Evolutionary conservation across 2,888 invertebrate species (phyloP).

Genomic region (Dysmachus trigonus): DNA sequence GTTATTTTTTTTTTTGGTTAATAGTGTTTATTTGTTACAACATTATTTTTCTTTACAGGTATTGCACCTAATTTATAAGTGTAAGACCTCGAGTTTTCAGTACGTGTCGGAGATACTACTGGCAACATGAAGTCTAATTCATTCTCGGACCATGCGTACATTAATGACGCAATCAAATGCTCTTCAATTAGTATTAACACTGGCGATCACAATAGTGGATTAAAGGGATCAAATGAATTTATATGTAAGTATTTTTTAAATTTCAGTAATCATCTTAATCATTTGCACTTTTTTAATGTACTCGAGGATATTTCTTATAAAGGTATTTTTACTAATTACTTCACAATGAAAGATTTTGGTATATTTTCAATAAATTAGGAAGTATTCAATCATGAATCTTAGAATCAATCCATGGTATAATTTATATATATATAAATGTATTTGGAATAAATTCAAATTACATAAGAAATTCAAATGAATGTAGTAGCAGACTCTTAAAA

Average conservation of each 20-base stretch:
- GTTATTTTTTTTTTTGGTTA: background rate
- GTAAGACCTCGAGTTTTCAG: background rate
- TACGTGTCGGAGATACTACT: background rate
- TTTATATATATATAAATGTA: too few relatives aligned
- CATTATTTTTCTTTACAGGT: background rate
- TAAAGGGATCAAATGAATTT: conserved; percentile 70
- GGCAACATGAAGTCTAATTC: conserved; percentile 21
- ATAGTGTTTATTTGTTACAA: background rate
- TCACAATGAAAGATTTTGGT: too few relatives aligned
- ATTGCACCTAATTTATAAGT: background rate
- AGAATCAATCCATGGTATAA: too few relatives aligned
- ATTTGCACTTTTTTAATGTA: background rate
- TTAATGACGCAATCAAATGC: conserved; percentile 62
- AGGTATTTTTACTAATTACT: too few relatives aligned
- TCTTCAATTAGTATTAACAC: conserved; percentile 61
- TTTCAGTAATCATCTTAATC: background rate
- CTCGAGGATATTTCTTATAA: background rate
- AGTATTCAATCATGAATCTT: too few relatives aligned
- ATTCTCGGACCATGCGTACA: conserved; percentile 59
- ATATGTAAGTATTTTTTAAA: conserved; percentile 61
- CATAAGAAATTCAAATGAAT: too few relatives aligned
- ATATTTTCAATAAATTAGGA: too few relatives aligned
- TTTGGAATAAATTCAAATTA: too few relatives aligned
- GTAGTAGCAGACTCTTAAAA: too few relatives aligned
- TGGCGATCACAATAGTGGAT: conserved; percentile 62